Conservation (phyloP, 2,797 vertebrate species). For the Muscicapa striata region DNA sequence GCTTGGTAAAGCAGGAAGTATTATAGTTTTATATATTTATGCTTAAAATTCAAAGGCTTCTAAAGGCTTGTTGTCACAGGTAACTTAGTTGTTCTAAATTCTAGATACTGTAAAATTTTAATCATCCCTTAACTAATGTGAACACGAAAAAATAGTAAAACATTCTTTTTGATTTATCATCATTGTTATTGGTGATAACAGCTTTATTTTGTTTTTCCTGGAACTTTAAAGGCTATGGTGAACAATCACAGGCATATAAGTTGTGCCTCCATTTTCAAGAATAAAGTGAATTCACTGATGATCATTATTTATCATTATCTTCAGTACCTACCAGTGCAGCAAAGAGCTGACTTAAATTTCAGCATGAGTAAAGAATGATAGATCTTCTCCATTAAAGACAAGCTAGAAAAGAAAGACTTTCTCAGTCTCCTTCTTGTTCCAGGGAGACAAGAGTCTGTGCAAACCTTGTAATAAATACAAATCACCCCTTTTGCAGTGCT, state of each 20-base stretch:
- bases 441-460: neutral
- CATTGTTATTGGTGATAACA: neutral
- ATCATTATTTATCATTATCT: neutral
- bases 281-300: neutral
- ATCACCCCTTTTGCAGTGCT: neutral
- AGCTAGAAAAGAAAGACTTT: neutral
- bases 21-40: neutral
- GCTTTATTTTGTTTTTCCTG: neutral
- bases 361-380: neutral
- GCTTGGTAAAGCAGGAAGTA: neutral
- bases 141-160: neutral
- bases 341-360: constrained; percentile 10
- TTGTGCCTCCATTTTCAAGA: neutral
- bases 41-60: neutral
- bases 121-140: neutral
- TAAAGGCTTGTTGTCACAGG: neutral
- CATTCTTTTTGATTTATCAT: neutral
- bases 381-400: constrained; percentile 13
- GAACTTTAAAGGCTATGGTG: neutral
- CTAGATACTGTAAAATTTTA: neutral
- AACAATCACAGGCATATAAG: neutral
- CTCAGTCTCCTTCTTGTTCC: neutral
- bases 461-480: constrained; percentile 36
- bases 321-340: neutral
- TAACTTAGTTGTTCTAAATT: neutral